Evolutionary conservation across 1,140 invertebrate species (phyloP).

Genomic region (Ceratitis capitata): DNA sequence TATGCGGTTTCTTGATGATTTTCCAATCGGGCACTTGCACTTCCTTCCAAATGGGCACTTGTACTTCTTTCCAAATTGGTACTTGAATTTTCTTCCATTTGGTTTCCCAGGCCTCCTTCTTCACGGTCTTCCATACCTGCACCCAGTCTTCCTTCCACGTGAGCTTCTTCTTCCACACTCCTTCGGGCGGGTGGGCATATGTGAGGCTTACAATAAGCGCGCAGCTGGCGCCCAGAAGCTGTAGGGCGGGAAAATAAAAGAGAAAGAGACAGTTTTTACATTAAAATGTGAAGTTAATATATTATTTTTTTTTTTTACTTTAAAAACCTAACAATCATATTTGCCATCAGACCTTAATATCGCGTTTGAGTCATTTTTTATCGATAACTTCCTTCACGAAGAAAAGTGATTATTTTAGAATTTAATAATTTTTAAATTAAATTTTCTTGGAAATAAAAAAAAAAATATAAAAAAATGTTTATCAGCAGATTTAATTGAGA

Average conservation of each 20-base stretch:
- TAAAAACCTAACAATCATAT: too few species aligned
- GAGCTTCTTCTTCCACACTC: constrained; percentile 78
- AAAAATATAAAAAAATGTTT: too few species aligned
- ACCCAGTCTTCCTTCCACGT: constrained; percentile 80
- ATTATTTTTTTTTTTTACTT: background rate
- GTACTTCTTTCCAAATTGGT: constrained; percentile 73
- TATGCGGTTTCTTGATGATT: constrained; percentile 70
- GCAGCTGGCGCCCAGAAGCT: constrained; percentile 64
- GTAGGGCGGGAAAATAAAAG: background rate
- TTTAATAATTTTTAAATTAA: too few species aligned
- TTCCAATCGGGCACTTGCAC: constrained; percentile 72
- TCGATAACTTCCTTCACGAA: too few species aligned
- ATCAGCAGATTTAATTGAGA: too few species aligned
- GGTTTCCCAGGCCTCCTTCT: constrained; percentile 76
- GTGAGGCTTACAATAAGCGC: constrained; percentile 60
- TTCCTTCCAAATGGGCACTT: constrained; percentile 72
- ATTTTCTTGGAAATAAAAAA: too few species aligned
- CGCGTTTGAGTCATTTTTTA: too few species aligned
- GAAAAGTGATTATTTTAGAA: too few species aligned
- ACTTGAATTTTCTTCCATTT: constrained; percentile 72
- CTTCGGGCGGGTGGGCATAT: constrained; percentile 69
- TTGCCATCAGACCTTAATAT: too few species aligned
- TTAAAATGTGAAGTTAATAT: background rate
- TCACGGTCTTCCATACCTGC: constrained; percentile 76
- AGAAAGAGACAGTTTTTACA: background rate